Evolutionary conservation across 1,140 invertebrate genomes (phyloP), one percentile per base, ranked within the genome.

Genomic region (Gryllus bimaculatus): DNA sequence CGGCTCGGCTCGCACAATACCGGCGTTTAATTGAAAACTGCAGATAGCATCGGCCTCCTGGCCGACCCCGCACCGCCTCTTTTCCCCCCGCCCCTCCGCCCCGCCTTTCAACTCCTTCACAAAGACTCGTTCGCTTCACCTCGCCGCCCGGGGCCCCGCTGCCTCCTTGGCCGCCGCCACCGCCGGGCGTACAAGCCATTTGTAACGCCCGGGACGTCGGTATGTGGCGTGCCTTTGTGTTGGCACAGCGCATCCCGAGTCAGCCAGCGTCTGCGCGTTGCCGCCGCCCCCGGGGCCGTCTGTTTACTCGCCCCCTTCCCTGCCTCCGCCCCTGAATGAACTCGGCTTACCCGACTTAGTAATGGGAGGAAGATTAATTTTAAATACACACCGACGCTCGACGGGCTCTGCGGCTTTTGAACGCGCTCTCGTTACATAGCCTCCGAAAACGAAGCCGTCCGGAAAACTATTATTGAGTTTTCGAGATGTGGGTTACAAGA

Each of bases 391-490:
- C 54, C 54, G 54, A 10, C 54, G 54, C 10, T 3, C 49, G 49
- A 8, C 8, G 15, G 49, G 49, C 8, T 54, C 8, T 54, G 49
- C 54, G 18, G 18, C 18, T 18, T 66, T 66, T 66, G 54, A 66
- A 18, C 26, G 18, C 54, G 54, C 54, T 18, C 54, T 66, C 18
- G 54, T 66, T 66, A 66, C 54, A 66, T 66, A 10, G 54, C 2
- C 54, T 66, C 18, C 54, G 54, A 10, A 18, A 66, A 18, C 10
- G 10, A 18, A 66, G 54, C 54, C 10, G 54, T 18, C 54, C 54
- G 54, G 54, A 66, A 66, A 66, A 66, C 54, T 66, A 66, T 66
- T 66, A 66, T 66, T 66, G 54, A 66, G 54, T 66, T 66, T 66
- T 66, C 54, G 54, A 66, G 54, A 66, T 66, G 54, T 66, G 54